A percentile compares a stretch with the other conserved stretches of the same genome.
Conservation (phyloP, 2,797 vertebrate genomes). For the Mormyrus hasselquistii region DNA sequence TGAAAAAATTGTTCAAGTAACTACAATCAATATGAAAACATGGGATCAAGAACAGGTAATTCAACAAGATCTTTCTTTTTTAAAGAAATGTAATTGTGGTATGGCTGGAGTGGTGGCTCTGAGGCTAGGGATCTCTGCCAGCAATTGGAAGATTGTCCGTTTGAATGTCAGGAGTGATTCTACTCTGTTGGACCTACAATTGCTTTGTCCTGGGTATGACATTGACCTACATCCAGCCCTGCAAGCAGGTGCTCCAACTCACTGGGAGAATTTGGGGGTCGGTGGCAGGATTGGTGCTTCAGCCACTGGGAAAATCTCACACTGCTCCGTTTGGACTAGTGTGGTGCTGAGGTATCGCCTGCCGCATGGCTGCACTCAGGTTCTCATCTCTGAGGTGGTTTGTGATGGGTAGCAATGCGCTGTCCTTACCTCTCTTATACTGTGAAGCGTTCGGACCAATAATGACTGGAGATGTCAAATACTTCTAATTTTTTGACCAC, state of each 20-base stretch:
- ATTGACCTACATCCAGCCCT: background rate
- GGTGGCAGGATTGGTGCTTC: background rate
- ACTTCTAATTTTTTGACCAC: background rate
- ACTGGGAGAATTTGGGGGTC: background rate
- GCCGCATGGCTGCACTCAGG: background rate
- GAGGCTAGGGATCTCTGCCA: background rate
- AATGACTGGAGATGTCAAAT: background rate
- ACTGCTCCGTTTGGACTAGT: background rate
- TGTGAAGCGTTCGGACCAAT: background rate
- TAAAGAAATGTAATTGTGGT: background rate
- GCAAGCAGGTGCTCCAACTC: background rate
- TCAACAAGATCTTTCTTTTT: background rate
- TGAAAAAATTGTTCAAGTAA: constrained; percentile 23
- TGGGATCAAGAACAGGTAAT: constrained; percentile 53
- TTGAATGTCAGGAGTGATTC: background rate
- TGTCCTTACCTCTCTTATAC: background rate
- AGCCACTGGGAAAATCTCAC: background rate
- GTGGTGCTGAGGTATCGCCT: background rate
- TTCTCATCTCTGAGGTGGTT: background rate
- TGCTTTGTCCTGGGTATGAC: background rate
- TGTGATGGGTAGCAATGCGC: background rate
- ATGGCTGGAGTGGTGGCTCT: background rate
- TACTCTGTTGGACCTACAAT: background rate
- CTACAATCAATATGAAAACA: constrained; percentile 41
- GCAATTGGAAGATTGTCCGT: background rate